Evolutionary conservation across 2,888 invertebrate species (phyloP).

Genomic region (Eupithecia abbreviata): DNA sequence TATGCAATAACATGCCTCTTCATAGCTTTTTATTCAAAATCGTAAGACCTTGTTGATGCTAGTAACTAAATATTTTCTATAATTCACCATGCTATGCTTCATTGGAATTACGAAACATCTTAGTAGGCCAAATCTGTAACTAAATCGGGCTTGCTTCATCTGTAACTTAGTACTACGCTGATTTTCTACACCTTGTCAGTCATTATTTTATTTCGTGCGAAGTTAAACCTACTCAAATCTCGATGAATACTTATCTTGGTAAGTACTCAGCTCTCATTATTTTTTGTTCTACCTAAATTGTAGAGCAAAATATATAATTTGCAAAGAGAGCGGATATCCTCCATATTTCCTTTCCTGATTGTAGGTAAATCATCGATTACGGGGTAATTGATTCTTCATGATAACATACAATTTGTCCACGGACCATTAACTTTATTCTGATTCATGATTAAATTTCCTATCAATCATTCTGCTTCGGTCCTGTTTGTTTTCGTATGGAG

Average conservation of each 20-base stretch:
- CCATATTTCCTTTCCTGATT: constrained; percentile 41
- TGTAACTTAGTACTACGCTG: constrained; percentile 45
- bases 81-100: constrained; percentile 46
- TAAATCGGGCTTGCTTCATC: constrained; percentile 45
- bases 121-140: constrained; percentile 46
- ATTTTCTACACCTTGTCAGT: constrained; percentile 35
- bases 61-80: constrained; percentile 37
- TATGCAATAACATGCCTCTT: neutral
- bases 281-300: neutral
- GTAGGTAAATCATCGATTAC: constrained; percentile 29
- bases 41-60: neutral
- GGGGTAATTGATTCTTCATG: constrained; percentile 23
- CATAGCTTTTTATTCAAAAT: neutral
- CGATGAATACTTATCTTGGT: constrained; percentile 1
- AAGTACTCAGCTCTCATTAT: constrained; percentile 1
- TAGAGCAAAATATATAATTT: neutral
- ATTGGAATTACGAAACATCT: constrained; percentile 59
- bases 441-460: constrained; percentile 29
- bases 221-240: neutral
- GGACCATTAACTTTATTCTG: constrained; percentile 35
- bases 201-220: constrained; percentile 18
- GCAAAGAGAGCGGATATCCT: constrained; percentile 33
- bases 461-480: constrained; percentile 6
- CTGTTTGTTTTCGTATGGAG: neutral
- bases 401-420: constrained; percentile 35